A percentile compares a stretch with the other conserved stretches of the same genome.
Evolutionary conservation across 1,140 invertebrate genomes (phyloP).

Genomic region (Zaprionus gabonicus): DNA sequence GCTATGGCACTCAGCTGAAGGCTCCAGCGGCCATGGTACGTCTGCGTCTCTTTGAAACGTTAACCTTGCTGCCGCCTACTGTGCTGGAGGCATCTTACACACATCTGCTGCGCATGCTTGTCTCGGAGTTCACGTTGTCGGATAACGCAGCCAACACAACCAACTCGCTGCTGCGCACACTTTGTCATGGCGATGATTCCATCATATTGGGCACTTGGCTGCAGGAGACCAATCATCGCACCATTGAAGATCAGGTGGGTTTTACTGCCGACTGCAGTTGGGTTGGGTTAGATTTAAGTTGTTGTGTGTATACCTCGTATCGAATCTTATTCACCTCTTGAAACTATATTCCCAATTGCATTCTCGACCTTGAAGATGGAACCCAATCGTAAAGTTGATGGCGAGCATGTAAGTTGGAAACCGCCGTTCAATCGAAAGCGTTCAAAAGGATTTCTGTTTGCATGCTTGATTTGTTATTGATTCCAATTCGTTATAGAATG

Average conservation of each 20-base stretch:
- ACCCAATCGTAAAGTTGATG: conserved; percentile 89
- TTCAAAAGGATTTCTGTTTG: conserved; percentile 23
- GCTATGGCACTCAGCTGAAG: conserved; percentile 96
- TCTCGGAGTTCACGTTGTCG: conserved; percentile 97
- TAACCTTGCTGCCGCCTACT: conserved; percentile 92
- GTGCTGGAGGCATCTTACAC: conserved; percentile 94
- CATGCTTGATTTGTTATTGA: conserved; percentile 12
- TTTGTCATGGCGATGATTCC: conserved; percentile 96
- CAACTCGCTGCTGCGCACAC: conserved; percentile 92
- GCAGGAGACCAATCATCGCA: conserved; percentile 97
- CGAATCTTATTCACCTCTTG: conserved; percentile 21
- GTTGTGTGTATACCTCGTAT: too few relatives aligned
- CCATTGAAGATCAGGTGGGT: conserved; percentile 97
- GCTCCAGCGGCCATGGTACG: conserved; percentile 96
- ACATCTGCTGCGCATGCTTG: conserved; percentile 95
- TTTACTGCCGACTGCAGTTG: not conserved
- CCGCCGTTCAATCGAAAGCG: not conserved
- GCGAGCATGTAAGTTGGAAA: conserved; percentile 89
- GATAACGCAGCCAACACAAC: conserved; percentile 98
- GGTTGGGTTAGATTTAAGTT: too few relatives aligned
- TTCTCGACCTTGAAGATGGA: conserved; percentile 87
- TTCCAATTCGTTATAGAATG: not conserved
- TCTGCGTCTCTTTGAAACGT: conserved; percentile 95
- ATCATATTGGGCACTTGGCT: conserved; percentile 94
- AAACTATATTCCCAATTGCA: conserved; percentile 27